Evolutionary conservation across 2,888 invertebrate species (phyloP), one percentile per base, ranked within the genome.

Genomic region (Galeopsomyia nigrocyanea): DNA sequence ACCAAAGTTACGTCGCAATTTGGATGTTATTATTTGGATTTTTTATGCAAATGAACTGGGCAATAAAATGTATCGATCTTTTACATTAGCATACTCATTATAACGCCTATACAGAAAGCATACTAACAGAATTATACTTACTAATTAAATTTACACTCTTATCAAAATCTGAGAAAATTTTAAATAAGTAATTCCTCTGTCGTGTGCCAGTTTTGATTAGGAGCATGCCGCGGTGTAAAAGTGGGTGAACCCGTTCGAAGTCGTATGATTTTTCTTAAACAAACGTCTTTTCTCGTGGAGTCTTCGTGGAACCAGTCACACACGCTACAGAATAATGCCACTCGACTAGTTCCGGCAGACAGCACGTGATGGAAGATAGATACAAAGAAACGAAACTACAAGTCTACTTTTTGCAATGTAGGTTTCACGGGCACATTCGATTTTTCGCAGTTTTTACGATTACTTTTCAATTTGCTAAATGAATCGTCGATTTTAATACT

Each of bases 301-400:
- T 65, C n/a, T 68, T 73, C 73, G 65, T 46, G 56, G 65, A 72
- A 72, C 50, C 7, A 21, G 22, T 39, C 26, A 39, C 46, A 16
- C 55, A 16, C 64, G 55, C 51, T 56, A 21, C 51, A 50, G 19
- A 73, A 69, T 63, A 73, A 73, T 69, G 69, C 57, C 46, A 64
- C 31, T 61, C 50, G 39, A 68, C 73, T 50, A 73, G 73, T 73
- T 73, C 73, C 61, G 68, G 62, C 60, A 66, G 61, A 61, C 61
- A 17, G 31, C 10, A 46, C 39, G 49, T 21, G 22, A 58, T 60
- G 51, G 17, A 58, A 19, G 53, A 31, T 60, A 60, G 53, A 31
- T 60, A 60, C 64, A 58, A 58, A 60, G 57, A 61, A 47, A 49
- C 58, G 39, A 70, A 70, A 65, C 47, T 64, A 31, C 63, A 47